A percentile compares a stretch with the other conserved stretches of the same genome.
These are phyloP conservation scores for Archips crataeganus DNA, from an alignment of 2,888 invertebrate genomes.

Conservation along the genomic window DNA sequence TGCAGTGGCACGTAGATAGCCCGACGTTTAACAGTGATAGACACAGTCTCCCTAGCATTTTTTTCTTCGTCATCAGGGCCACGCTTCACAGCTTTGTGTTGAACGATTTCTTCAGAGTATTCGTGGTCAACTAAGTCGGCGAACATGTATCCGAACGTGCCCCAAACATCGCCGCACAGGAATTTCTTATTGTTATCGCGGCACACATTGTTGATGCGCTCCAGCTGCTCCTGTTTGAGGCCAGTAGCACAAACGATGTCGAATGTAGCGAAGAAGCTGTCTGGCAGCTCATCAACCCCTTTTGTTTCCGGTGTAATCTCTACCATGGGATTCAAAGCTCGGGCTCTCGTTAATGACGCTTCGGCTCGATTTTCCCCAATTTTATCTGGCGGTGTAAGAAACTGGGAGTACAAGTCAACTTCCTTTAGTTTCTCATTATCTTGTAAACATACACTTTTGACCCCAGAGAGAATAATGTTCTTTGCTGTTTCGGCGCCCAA, in stretches of 20 bases:
- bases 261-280: slow-evolving; percentile 90
- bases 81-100: slow-evolving; percentile 81
- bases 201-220: slow-evolving; percentile 92
- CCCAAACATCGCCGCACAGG: slow-evolving; percentile 96
- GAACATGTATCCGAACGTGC: slow-evolving; percentile 96
- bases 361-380: slow-evolving; percentile 95
- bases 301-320: slow-evolving; percentile 90
- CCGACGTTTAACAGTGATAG: slow-evolving; percentile 87
- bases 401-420: slow-evolving; percentile 93
- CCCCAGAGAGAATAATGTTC: slow-evolving; percentile 96
- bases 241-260: slow-evolving; percentile 94
- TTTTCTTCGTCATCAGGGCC: slow-evolving; percentile 86
- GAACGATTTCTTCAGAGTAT: slow-evolving; percentile 80
- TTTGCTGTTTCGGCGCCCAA: slow-evolving; percentile 98
- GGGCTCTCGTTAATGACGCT: slow-evolving; percentile 91
- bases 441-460: slow-evolving; percentile 94
- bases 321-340: slow-evolving; percentile 97
- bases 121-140: slow-evolving; percentile 94
- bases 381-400: slow-evolving; percentile 90
- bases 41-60: slow-evolving; percentile 77
- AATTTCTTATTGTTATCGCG: slow-evolving; percentile 92
- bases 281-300: slow-evolving; percentile 88
- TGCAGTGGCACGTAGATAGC: slow-evolving; percentile 89
- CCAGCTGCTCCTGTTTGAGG: slow-evolving; percentile 89
- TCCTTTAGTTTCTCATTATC: slow-evolving; percentile 91